phyloP scores from a whole-genome alignment of 2,888 invertebrate species.

The Apodemia hepburni region DNA sequence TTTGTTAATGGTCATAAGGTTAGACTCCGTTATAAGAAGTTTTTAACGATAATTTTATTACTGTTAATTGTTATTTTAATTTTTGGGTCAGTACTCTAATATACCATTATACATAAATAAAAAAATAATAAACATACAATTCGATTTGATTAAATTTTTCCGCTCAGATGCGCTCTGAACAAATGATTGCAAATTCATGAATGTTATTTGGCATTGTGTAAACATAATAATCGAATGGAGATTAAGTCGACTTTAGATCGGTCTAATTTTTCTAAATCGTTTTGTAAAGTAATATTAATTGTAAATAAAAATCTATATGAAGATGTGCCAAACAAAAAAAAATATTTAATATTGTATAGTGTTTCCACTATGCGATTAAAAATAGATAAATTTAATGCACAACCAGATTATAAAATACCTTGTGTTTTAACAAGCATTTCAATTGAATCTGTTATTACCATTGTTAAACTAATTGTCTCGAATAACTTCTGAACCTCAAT shows the following conservation, averaged over 20 bases:
- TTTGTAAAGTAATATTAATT: conserved; percentile 1
- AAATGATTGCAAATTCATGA: background rate
- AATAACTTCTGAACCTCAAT: conserved; percentile 37
- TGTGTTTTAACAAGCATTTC: background rate
- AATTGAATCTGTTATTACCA: conserved; percentile 8
- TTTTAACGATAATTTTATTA: conserved; percentile 37
- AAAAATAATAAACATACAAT: conserved; percentile 17
- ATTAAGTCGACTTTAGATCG: background rate
- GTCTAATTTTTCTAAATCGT: background rate
- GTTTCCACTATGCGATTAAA: background rate
- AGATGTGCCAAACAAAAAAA: conserved; percentile 3
- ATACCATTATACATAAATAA: conserved; percentile 35
- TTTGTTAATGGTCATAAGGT: conserved; percentile 26
- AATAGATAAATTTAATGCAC: background rate
- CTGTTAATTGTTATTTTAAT: conserved; percentile 45
- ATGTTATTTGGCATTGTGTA: background rate
- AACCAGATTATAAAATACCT: background rate
- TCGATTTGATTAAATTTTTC: background rate
- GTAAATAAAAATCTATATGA: conserved; percentile 6
- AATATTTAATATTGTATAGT: background rate
- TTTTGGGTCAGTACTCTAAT: conserved; percentile 58
- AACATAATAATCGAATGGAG: background rate
- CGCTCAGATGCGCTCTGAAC: background rate
- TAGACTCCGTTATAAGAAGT: background rate
- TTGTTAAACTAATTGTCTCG: conserved; percentile 22